Base-by-base conservation (phyloP, 1,140 invertebrate genomes). In the Varroa destructor region DNA sequence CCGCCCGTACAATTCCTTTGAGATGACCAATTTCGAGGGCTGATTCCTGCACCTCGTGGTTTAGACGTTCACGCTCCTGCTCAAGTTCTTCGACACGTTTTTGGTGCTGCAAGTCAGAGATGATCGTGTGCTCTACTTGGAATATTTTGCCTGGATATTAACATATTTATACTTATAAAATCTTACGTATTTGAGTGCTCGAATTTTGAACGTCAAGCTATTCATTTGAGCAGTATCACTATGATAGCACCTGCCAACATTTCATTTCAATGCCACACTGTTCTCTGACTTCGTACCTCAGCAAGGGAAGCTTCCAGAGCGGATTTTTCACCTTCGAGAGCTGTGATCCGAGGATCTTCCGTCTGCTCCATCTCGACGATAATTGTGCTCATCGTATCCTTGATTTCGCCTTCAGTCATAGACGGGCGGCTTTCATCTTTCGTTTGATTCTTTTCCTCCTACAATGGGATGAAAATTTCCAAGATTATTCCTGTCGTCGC, bases 331-430 rank as follows among this genome's bases (percentile, higher is more conserved):
- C 46, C 40, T 46, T 67, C 61, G 10, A 67, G 61, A 36, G 61
- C 12, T 4, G 12, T 67, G 12, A 14, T 14, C 8, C 61, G 14
- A 40, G 61, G 61, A 8, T 67, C 61, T 14, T 67, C 61, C 5
- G 46, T 46, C 61, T 67, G 61, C 8, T 67, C 61, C 61, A 67
- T 67, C 37, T 67, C 61, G 10, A 67, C 61, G 37, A 67, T 67
- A 37, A 67, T 36, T 1, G 61, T 67, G 2, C 40, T 46, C 61
- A 67, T 67, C n/a, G 40, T 40, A 8, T 67, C 61, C 46, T 67
- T 67, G 61, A 67, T 67, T 40, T 67, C 61, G 14, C 46, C 46
- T 37, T 67, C 61, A 46, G 2, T 36, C 61, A 67, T 67, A 1
- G 61, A 67, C 12, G 61, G 61, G 5, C 61, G 40, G 12, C 12